A percentile compares a stretch with the other conserved stretches of the same genome.
phyloP scores from a whole-genome alignment of 2,113 vertebrate genomes.

The Sphaerodactylus townsendi region DNA sequence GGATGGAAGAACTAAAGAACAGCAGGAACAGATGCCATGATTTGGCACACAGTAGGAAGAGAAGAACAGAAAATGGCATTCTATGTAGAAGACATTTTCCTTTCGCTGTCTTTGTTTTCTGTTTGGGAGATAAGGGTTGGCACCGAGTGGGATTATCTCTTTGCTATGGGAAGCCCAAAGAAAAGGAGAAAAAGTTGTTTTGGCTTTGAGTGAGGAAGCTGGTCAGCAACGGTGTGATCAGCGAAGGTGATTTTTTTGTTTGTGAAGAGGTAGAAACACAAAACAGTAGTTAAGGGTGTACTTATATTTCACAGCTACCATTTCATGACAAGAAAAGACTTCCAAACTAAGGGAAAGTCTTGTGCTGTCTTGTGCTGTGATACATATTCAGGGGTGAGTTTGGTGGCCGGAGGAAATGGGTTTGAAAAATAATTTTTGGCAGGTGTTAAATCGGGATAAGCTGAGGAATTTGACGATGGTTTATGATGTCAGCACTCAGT shows the following conservation, averaged over 20 bases:
- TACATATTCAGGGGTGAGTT: background rate
- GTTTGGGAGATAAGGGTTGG: slow-evolving; percentile 59
- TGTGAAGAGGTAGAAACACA: slow-evolving; percentile 29
- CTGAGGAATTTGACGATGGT: background rate
- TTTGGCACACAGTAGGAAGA: slow-evolving; percentile 68
- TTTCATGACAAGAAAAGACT: slow-evolving; percentile 17
- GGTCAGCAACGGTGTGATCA: slow-evolving; percentile 38
- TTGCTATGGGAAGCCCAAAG: slow-evolving; percentile 42
- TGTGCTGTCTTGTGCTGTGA: background rate
- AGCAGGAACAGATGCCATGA: slow-evolving; percentile 76
- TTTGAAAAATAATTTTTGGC: background rate
- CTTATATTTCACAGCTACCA: background rate
- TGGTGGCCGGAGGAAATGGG: background rate
- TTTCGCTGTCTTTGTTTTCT: slow-evolving; percentile 66
- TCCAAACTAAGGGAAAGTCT: background rate
- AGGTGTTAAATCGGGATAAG: background rate
- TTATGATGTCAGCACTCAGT: background rate
- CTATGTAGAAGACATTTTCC: slow-evolving; percentile 62
- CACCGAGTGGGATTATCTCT: slow-evolving; percentile 45
- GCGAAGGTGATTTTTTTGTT: slow-evolving; percentile 17
- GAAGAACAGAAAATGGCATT: slow-evolving; percentile 58
- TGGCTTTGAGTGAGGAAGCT: slow-evolving; percentile 38
- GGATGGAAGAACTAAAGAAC: slow-evolving; percentile 69
- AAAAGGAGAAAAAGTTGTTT: background rate
- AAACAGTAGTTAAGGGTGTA: background rate